These are phyloP conservation scores for Macropis europaea DNA, from an alignment of 2,888 invertebrate genomes.

Conservation along the genomic window DNA sequence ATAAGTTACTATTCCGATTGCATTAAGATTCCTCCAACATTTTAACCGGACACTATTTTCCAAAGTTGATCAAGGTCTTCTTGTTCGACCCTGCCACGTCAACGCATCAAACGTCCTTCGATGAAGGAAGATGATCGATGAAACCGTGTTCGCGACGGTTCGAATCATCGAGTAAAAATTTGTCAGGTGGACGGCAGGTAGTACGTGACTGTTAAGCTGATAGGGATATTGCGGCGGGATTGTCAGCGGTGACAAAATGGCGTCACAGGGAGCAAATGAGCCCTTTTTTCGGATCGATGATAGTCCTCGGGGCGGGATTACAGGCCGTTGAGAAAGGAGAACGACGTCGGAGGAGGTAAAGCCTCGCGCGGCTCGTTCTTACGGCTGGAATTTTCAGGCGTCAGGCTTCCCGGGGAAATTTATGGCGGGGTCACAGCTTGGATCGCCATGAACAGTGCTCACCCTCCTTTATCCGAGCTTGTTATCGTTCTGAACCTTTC, in stretches of 20 bases:
- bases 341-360: constrained; percentile 38
- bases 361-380: constrained; percentile 54
- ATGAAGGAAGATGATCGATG: not conserved
- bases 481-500: constrained; percentile 68
- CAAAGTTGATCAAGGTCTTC: too few species aligned
- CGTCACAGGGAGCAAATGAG: constrained; percentile 59
- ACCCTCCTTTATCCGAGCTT: constrained; percentile 65
- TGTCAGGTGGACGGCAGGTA: constrained; percentile 38
- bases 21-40: too few species aligned
- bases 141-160: constrained; percentile 12
- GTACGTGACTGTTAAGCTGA: constrained; percentile 32
- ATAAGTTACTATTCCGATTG: too few species aligned
- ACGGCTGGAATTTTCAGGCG: constrained; percentile 66
- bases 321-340: constrained; percentile 34
- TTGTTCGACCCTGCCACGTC: too few species aligned
- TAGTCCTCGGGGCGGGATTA: constrained; percentile 58
- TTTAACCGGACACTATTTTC: too few species aligned
- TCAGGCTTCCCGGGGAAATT: constrained; percentile 69
- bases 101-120: too few species aligned
- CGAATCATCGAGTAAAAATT: constrained; percentile 47
- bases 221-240: constrained; percentile 47
- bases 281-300: constrained; percentile 63
- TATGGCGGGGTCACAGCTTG: constrained; percentile 75
- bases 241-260: constrained; percentile 63
- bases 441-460: constrained; percentile 71